phyloP scores from a whole-genome alignment of 2,113 vertebrate species.

The Onychorhynchus coronatus region DNA sequence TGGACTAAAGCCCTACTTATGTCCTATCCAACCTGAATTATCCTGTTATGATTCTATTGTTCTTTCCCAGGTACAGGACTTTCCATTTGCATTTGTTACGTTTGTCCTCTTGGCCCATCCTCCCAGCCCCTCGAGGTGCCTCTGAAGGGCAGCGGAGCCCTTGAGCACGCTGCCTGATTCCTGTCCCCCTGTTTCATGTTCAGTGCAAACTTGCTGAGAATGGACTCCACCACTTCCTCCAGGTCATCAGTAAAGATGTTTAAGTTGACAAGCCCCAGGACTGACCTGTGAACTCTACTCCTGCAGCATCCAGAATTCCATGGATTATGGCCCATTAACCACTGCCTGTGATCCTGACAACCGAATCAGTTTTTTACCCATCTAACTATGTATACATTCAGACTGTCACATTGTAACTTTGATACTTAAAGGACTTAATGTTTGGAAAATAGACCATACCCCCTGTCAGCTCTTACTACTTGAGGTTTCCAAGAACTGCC shows the following conservation, averaged over 20 bases:
- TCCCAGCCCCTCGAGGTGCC: not conserved
- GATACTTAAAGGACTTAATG: not conserved
- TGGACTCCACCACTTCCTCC: not conserved
- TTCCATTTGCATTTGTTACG: not conserved
- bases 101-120: not conserved
- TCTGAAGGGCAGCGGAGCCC: not conserved
- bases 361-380: not conserved
- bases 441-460: not conserved
- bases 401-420: not conserved
- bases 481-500: not conserved
- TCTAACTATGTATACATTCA: not conserved
- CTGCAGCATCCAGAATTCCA: not conserved
- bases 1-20: not conserved
- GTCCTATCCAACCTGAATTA: not conserved
- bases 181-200: accelerated
- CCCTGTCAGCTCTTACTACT: not conserved
- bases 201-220: not conserved
- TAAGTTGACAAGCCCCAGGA: not conserved
- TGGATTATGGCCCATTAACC: not conserved
- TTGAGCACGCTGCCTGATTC: accelerated
- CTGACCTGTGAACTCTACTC: not conserved
- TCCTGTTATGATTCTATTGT: not conserved
- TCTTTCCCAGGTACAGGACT: not conserved
- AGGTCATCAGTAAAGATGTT: not conserved
- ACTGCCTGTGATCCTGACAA: not conserved